phyloP scores from a whole-genome alignment of 1,140 invertebrate genomes.

The Platyura marginata region DNA sequence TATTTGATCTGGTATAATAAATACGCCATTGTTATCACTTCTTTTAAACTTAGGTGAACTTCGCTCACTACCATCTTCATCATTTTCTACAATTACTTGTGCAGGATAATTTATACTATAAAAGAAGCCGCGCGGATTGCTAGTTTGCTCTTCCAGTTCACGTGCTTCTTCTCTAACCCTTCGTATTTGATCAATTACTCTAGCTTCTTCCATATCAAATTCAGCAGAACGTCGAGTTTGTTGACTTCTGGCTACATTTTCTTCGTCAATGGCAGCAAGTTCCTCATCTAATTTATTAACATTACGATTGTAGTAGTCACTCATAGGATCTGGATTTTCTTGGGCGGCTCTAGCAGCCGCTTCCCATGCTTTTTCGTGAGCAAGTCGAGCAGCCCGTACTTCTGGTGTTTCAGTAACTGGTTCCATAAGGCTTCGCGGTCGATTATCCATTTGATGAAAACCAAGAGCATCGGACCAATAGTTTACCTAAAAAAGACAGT shows the following conservation, averaged over 20 bases:
- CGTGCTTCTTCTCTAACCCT: background rate
- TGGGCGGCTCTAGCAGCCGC: slow-evolving; percentile 33
- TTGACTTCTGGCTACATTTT: background rate
- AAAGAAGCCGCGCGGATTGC: slow-evolving; percentile 36
- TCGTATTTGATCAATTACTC: background rate
- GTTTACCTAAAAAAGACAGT: slow-evolving; percentile 15
- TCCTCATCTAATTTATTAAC: slow-evolving; percentile 10
- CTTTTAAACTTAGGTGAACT: no score
- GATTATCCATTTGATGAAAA: slow-evolving; percentile 37
- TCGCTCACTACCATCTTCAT: background rate
- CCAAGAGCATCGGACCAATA: slow-evolving; percentile 36
- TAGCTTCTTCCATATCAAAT: background rate
- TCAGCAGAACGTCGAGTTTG: background rate
- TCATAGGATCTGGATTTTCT: slow-evolving; percentile 27
- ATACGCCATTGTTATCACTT: no score
- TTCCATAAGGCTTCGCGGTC: slow-evolving; percentile 29
- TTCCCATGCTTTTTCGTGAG: slow-evolving; percentile 33
- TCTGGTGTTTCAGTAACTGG: slow-evolving; percentile 30
- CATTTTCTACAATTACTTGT: slow-evolving; percentile 26
- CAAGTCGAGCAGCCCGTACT: slow-evolving; percentile 30
- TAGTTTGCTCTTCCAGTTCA: slow-evolving; percentile 13
- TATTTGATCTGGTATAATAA: no score
- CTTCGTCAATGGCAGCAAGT: background rate
- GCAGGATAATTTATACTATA: slow-evolving; percentile 37
- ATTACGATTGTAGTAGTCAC: slow-evolving; percentile 17